phyloP scores from a whole-genome alignment of 2,797 vertebrate genomes.

The Cirrhinus molitorella region DNA sequence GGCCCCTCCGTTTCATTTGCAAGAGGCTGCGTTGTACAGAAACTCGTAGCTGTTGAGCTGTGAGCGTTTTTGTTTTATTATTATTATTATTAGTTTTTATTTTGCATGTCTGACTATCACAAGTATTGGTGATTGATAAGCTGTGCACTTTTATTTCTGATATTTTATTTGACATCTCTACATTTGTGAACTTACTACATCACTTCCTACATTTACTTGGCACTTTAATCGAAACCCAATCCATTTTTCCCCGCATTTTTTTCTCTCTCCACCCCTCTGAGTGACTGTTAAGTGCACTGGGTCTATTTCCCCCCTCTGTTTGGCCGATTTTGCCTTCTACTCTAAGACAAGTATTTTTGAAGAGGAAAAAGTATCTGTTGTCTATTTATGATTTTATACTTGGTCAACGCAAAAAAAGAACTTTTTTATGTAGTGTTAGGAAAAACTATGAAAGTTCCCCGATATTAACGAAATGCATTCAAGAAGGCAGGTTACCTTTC shows the following conservation, averaged over 20 bases:
- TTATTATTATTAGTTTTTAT: neutral
- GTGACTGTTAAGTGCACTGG: conserved; percentile 75
- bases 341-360: conserved; percentile 71
- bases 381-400: conserved; percentile 64
- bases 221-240: conserved; percentile 72
- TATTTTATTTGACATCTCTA: conserved; percentile 35
- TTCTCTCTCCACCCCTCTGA: conserved; percentile 43
- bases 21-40: conserved; percentile 36
- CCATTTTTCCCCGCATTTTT: conserved; percentile 56
- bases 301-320: conserved; percentile 67
- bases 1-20: conserved; percentile 24
- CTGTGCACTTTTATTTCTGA: conserved; percentile 51
- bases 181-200: conserved; percentile 33
- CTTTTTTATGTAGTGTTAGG: conserved; percentile 48
- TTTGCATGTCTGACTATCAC: conserved; percentile 39
- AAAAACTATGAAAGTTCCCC: conserved; percentile 29
- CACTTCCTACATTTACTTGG: conserved; percentile 60
- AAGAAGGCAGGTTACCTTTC: conserved; percentile 43
- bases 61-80: neutral
- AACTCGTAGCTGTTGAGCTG: conserved; percentile 2
- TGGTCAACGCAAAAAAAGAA: conserved; percentile 21
- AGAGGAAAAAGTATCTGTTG: conserved; percentile 61
- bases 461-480: conserved; percentile 28
- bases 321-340: conserved; percentile 71
- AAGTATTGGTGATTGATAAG: conserved; percentile 44